Conservation (phyloP, 2,797 vertebrate species). For the Poecilia gillii region DNA sequence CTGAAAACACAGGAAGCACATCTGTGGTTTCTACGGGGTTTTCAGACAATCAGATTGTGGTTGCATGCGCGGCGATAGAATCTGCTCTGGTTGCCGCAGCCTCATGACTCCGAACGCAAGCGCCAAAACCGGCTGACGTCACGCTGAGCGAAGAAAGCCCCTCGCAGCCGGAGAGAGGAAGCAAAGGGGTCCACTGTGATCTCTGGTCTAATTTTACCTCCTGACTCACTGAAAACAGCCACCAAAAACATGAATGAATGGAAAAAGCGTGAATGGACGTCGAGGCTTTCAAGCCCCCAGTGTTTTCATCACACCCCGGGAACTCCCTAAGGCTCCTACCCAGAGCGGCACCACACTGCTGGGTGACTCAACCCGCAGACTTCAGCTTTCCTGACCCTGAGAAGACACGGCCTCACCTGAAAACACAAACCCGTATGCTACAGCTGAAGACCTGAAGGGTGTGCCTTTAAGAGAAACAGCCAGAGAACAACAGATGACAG, state of each 20-base stretch:
- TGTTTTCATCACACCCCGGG: conserved; percentile 23
- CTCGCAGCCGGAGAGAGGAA: conserved; percentile 26
- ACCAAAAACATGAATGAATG: conserved; percentile 32
- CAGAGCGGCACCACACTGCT: conserved; percentile 18
- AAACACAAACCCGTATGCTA: background rate
- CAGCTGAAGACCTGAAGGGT: background rate
- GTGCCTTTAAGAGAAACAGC: background rate
- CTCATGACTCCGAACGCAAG: conserved; percentile 41
- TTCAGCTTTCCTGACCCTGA: conserved; percentile 3
- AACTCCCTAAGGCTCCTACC: conserved; percentile 36
- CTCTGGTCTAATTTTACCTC: conserved; percentile 28
- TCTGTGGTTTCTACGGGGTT: conserved; percentile 56
- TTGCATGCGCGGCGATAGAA: conserved; percentile 32
- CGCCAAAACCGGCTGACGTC: conserved; percentile 47
- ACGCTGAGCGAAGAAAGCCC: conserved; percentile 56
- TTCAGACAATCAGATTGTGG: conserved; percentile 48
- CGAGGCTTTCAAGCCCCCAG: background rate
- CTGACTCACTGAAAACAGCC: conserved; percentile 20
- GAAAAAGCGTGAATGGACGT: background rate
- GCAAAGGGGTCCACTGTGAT: conserved; percentile 10
- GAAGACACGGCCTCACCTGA: background rate
- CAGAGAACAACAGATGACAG: background rate
- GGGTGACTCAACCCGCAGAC: conserved; percentile 31
- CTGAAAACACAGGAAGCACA: conserved; percentile 67
- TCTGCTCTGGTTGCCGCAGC: conserved; percentile 38